phyloP scores from a whole-genome alignment of 2,797 vertebrate genomes.

The Naso thynnoides region DNA sequence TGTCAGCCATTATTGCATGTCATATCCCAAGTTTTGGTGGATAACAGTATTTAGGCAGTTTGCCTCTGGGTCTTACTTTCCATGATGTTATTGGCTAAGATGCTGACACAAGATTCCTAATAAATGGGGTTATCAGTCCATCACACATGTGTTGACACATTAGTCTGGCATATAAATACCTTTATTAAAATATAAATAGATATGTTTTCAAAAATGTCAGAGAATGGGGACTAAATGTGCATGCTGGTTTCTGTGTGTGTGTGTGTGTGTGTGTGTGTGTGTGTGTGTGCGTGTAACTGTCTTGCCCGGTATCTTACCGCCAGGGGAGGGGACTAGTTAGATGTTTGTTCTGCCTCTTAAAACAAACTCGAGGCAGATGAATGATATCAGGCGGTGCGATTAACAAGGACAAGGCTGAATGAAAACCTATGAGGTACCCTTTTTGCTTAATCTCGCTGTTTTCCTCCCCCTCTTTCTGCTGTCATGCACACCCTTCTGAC shows the following conservation, averaged over 20 bases:
- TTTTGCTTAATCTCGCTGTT: conserved; percentile 52
- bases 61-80: conserved; percentile 30
- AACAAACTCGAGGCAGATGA: conserved; percentile 82
- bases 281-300: conserved; percentile 11
- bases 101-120: conserved; percentile 13
- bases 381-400: conserved; percentile 79
- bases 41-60: conserved; percentile 36
- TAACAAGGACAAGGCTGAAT: conserved; percentile 72
- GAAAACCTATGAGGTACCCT: conserved; percentile 68
- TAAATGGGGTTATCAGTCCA: conserved; percentile 41
- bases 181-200: conserved; percentile 57
- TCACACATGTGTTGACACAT: conserved; percentile 46
- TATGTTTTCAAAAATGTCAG: conserved; percentile 18
- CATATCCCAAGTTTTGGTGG: conserved; percentile 2
- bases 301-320: conserved; percentile 66
- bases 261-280: conserved; percentile 21
- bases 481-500: conserved; percentile 26
- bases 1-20: conserved; percentile 19
- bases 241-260: neutral
- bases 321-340: conserved; percentile 68
- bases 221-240: conserved; percentile 6
- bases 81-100: conserved; percentile 32
- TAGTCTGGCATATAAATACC: conserved; percentile 47
- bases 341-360: conserved; percentile 80
- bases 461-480: conserved; percentile 18